Evolutionary conservation across 2,113 vertebrate genomes (phyloP).

Genomic region (human (Homo sapiens)): DNA sequence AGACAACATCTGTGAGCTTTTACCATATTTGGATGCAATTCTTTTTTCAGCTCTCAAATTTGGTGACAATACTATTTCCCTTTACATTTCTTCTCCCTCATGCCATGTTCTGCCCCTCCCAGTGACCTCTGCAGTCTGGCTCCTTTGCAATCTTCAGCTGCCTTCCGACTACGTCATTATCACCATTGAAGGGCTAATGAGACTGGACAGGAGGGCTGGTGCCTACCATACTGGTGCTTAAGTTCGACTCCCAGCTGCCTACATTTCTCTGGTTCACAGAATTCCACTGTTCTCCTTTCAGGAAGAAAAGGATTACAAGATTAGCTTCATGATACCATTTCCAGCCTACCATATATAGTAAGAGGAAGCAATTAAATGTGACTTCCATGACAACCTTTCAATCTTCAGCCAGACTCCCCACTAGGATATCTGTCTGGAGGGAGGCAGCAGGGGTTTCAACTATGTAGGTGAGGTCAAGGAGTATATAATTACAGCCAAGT

Average conservation of each 20-base stretch:
- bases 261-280: constrained; percentile 41
- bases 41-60: background rate
- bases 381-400: background rate
- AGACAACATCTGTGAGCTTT: background rate
- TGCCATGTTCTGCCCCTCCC: background rate
- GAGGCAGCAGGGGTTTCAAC: background rate
- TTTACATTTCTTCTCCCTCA: background rate
- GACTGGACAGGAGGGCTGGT: background rate
- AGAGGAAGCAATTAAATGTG: constrained; percentile 39
- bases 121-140: background rate
- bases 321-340: constrained; percentile 22
- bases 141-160: background rate
- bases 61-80: background rate
- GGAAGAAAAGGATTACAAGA: constrained; percentile 59
- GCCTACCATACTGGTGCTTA: background rate
- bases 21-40: background rate
- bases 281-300: constrained; percentile 33
- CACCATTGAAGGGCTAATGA: background rate
- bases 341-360: constrained; percentile 45
- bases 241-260: constrained; percentile 49
- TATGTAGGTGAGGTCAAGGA: background rate
- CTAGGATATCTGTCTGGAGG: background rate
- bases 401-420: background rate
- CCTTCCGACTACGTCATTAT: background rate
- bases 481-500: background rate